Evolutionary conservation across 2,797 vertebrate genomes (phyloP), one percentile per base, ranked within the genome.

Genomic region (Valencia hispanica): DNA sequence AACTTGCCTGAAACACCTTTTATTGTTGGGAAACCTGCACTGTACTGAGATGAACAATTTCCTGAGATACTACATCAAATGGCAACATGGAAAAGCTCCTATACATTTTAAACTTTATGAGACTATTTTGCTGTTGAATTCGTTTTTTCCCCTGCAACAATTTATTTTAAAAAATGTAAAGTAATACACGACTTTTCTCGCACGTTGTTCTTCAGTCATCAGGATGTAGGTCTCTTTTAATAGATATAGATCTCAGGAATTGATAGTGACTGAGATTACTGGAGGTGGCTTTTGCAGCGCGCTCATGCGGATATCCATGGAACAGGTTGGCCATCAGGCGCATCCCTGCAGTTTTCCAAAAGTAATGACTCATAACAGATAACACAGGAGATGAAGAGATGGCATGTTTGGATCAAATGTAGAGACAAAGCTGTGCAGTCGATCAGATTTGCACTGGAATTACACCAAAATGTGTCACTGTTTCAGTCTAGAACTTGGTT

Each of bases 301-400:
- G 70, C 85, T 88, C 93, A 5, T 70, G 93, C 86, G 93, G 89
- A 79, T 32, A 30, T 11, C 34, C 0, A 8, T 11, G 83, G 89
- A 90, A 90, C 86, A 70, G 73, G 45, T 53, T 68, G 45, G 75
- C 80, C 39, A 68, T 34, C 63, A 41, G 25, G 57, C 80, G 80
- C 83, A 53, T 82, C 87, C 57, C 27, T 34, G 1, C 20, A 41
- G 11, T 59, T 75, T 75, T 15, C 72, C 74, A 34, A 48, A 70
- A 68, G n/a, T 70, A 78, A 32, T 82, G 84, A 88, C 81, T 84
- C 78, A 72, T 59, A 6, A 45, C 4, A n/a, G 0, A 34, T 22
- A 78, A 2, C 8, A 7, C 51, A 27, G 22, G 18, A 61, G 25
- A 65, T 27, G 45, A 14, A 0, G 50, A 68, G 10, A 5, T 7